Percentiles rank a stretch among this genome's conserved stretches.
These are phyloP conservation scores for Psilopsiagon aurifrons DNA, from an alignment of 2,113 vertebrate genomes.

Conservation along the genomic window DNA sequence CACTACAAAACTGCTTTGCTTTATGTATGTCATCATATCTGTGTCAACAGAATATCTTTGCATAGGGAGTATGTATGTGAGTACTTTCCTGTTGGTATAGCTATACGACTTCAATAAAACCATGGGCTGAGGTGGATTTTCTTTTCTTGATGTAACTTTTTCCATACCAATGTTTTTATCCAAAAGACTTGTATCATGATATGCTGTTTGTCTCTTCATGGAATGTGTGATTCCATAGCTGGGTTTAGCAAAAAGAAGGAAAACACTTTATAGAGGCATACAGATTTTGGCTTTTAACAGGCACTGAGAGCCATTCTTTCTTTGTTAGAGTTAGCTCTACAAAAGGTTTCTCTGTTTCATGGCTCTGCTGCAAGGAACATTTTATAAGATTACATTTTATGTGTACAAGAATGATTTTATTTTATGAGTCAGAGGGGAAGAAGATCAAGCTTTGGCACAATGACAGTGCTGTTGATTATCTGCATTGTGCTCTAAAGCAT, in stretches of 20 bases:
- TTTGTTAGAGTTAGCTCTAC: not conserved
- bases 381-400: slow-evolving; percentile 14
- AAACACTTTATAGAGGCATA: not conserved
- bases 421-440: slow-evolving; percentile 12
- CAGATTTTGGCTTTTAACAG: not conserved
- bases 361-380: not conserved
- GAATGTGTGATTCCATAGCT: not conserved
- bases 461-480: not conserved
- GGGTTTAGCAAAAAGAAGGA: not conserved
- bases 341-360: not conserved
- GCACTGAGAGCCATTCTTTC: not conserved
- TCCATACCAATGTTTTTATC: not conserved
- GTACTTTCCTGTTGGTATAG: not conserved
- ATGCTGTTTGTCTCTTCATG: not conserved
- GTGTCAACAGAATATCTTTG: not conserved
- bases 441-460: not conserved
- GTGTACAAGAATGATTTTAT: slow-evolving; percentile 33
- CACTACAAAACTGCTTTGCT: not conserved
- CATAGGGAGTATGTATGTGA: not conserved
- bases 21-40: not conserved
- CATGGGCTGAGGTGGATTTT: not conserved
- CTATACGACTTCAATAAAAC: not conserved
- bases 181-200: not conserved
- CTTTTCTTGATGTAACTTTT: not conserved
- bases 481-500: not conserved